phyloP scores from a whole-genome alignment of 2,797 vertebrate genomes.

The Argyrosomus regius region DNA sequence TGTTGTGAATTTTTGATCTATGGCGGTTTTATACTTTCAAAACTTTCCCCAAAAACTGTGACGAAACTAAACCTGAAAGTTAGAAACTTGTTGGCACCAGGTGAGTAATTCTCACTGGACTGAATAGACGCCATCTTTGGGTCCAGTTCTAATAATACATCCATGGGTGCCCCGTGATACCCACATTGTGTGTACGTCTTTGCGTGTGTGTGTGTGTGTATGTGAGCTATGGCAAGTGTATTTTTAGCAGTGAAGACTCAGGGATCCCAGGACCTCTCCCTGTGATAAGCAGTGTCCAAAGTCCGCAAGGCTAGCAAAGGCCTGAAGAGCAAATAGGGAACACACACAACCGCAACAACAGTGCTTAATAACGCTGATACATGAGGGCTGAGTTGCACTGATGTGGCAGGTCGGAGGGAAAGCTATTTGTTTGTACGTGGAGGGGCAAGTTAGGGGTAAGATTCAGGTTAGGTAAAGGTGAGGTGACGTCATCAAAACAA shows the following conservation, averaged over 20 bases:
- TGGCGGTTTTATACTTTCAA: too few species aligned
- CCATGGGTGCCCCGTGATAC: slow-evolving; percentile 29
- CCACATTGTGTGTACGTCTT: slow-evolving; percentile 26
- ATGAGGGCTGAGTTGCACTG: slow-evolving; percentile 52
- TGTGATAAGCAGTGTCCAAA: slow-evolving; percentile 87
- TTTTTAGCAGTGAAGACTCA: slow-evolving; percentile 80
- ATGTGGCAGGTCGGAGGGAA: slow-evolving; percentile 60
- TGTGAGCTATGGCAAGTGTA: slow-evolving; percentile 58
- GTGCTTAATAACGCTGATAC: slow-evolving; percentile 71
- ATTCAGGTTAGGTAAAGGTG: slow-evolving; percentile 81
- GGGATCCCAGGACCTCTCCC: slow-evolving; percentile 84
- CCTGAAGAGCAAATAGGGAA: slow-evolving; percentile 76
- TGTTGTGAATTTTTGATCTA: too few species aligned
- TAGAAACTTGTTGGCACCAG: too few species aligned
- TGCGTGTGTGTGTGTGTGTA: slow-evolving; percentile 11
- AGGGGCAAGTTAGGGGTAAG: slow-evolving; percentile 69
- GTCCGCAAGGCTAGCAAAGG: slow-evolving; percentile 76
- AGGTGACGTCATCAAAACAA: slow-evolving; percentile 79
- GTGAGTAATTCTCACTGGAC: too few species aligned
- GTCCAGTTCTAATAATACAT: too few species aligned
- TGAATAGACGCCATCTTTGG: too few species aligned
- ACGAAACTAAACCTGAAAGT: too few species aligned
- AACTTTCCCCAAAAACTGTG: too few species aligned
- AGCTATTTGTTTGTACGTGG: slow-evolving; percentile 67
- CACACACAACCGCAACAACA: slow-evolving; percentile 36